phyloP scores from a whole-genome alignment of 1,140 invertebrate genomes.

The Zaprionus vittiger region DNA sequence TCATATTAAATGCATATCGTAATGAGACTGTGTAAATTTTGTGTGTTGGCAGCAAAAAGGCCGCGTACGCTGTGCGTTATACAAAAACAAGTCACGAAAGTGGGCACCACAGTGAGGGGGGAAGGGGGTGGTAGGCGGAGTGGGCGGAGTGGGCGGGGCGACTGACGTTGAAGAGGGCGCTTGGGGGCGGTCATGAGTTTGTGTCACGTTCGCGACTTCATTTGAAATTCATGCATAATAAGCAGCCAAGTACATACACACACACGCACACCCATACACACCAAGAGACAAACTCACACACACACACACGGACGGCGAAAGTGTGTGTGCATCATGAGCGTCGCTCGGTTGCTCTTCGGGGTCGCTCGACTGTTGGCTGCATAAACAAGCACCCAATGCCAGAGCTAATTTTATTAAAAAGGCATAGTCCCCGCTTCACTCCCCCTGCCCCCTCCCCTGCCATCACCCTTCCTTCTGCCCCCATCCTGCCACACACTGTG shows the following conservation, averaged over 20 bases:
- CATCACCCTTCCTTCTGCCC: background rate
- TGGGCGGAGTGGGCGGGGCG: background rate
- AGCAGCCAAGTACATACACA: slow-evolving; percentile 72
- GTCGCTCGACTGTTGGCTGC: slow-evolving; percentile 62
- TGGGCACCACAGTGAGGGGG: background rate
- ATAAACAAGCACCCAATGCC: slow-evolving; percentile 80
- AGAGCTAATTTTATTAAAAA: slow-evolving; percentile 81
- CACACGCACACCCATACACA: slow-evolving; percentile 27
- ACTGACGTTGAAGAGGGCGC: slow-evolving; percentile 36
- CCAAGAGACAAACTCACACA: slow-evolving; percentile 13
- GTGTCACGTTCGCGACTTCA: slow-evolving; percentile 82
- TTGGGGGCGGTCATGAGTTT: slow-evolving; percentile 68
- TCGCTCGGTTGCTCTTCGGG: slow-evolving; percentile 42
- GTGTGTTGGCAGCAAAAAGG: slow-evolving; percentile 44
- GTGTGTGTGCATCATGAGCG: slow-evolving; percentile 68
- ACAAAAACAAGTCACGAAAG: slow-evolving; percentile 9
- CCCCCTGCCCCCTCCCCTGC: background rate
- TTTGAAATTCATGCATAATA: slow-evolving; percentile 82
- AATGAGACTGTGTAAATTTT: slow-evolving; percentile 81
- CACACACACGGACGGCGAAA: slow-evolving; percentile 16
- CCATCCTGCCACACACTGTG: slow-evolving; percentile 18
- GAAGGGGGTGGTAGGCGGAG: background rate
- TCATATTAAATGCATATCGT: slow-evolving; percentile 81
- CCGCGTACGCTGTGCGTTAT: slow-evolving; percentile 23
- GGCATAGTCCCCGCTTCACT: slow-evolving; percentile 28